Evolutionary conservation across 1,140 invertebrate species (phyloP).

Genomic region (Mya arenaria): DNA sequence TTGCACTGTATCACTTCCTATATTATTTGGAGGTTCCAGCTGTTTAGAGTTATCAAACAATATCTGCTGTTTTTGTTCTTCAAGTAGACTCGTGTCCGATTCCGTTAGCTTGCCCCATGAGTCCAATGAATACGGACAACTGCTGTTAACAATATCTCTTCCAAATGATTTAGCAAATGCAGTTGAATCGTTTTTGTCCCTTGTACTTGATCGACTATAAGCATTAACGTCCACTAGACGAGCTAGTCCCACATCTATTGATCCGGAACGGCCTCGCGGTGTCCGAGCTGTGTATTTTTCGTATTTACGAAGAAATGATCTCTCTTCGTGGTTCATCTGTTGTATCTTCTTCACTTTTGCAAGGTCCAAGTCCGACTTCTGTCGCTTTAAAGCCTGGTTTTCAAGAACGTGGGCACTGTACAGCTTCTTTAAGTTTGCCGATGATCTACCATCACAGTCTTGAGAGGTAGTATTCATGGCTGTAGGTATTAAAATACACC

Average conservation of each 20-base stretch:
- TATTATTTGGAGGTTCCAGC: background rate
- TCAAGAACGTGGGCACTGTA: conserved; percentile 14
- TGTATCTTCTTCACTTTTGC: conserved; percentile 8
- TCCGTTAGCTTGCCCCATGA: conserved; percentile 25
- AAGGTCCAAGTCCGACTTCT: conserved; percentile 20
- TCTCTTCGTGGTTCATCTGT: conserved; percentile 27
- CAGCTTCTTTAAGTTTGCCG: background rate
- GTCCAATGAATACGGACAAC: conserved; percentile 34
- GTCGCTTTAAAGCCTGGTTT: background rate
- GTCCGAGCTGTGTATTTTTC: conserved; percentile 1
- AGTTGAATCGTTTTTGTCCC: background rate
- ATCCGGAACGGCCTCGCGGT: background rate
- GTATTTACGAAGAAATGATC: conserved; percentile 29
- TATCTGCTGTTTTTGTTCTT: conserved; percentile 29
- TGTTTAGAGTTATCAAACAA: background rate
- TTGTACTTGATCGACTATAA: background rate
- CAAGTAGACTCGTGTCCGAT: conserved; percentile 2
- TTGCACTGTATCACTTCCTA: background rate
- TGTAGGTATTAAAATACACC: too few species aligned
- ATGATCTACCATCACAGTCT: conserved; percentile 4
- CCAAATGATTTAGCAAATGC: background rate
- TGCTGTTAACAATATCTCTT: background rate
- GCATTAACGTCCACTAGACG: background rate
- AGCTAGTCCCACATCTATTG: background rate
- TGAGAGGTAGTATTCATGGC: background rate